Percentiles rank a stretch among this genome's conserved stretches.
phyloP scores from a whole-genome alignment of 2,113 vertebrate genomes.

The Albula goreensis region DNA sequence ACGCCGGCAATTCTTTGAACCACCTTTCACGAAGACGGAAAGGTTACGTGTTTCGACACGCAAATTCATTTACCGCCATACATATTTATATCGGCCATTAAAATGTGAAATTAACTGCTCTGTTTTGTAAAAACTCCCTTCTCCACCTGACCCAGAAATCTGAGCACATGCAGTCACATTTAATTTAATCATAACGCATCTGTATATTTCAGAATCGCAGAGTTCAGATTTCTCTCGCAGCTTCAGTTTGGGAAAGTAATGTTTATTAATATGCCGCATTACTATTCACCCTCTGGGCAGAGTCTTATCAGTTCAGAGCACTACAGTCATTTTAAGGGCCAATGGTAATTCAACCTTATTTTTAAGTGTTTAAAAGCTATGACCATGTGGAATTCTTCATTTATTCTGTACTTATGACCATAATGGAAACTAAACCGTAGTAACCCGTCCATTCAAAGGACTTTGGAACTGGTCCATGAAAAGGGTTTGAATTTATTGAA shows the following conservation, averaged over 20 bases:
- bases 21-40: too few relatives aligned
- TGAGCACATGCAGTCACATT: background rate
- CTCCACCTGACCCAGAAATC: background rate
- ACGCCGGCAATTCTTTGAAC: background rate
- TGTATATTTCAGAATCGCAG: background rate
- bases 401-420: background rate
- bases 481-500: background rate
- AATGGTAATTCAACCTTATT: background rate
- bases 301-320: slow-evolving; percentile 10
- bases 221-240: background rate
- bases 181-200: background rate
- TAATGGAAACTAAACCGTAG: background rate
- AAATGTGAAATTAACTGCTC: background rate
- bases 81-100: too few relatives aligned
- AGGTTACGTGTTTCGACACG: too few relatives aligned
- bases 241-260: background rate
- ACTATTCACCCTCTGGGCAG: background rate
- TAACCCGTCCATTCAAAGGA: background rate
- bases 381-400: slow-evolving; percentile 2
- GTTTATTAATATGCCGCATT: slow-evolving; percentile 11
- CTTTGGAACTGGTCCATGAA: background rate
- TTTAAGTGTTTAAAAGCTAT: background rate
- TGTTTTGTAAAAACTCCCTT: background rate
- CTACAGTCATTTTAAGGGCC: background rate
- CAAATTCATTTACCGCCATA: too few relatives aligned